Evolutionary conservation across 2,888 invertebrate genomes (phyloP).

Genomic region (Perithous albicinctus): DNA sequence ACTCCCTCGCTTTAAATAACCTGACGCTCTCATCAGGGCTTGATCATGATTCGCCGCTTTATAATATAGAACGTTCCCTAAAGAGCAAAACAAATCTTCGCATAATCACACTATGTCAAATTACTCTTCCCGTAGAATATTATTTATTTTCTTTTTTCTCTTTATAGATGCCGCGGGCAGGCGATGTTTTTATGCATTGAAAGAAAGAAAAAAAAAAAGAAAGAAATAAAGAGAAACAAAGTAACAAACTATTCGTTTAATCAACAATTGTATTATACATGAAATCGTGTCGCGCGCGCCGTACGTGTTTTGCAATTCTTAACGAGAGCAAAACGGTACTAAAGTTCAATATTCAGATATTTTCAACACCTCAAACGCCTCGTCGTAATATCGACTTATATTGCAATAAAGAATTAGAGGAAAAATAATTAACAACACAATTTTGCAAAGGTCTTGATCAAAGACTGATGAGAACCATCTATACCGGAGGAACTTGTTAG

Average conservation of each 20-base stretch:
- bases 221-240: too few species aligned
- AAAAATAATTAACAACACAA: conserved; percentile 30
- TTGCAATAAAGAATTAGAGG: conserved; percentile 46
- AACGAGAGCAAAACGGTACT: conserved; percentile 21
- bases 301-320: conserved; percentile 31
- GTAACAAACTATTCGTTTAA: conserved; percentile 20
- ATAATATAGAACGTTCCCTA: conserved; percentile 38
- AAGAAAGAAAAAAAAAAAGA: conserved; percentile 36
- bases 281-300: conserved; percentile 18
- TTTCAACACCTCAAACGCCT: conserved; percentile 31
- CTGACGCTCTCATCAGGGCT: conserved; percentile 68
- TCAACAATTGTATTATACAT: conserved; percentile 27
- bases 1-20: too few species aligned
- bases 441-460: conserved; percentile 61
- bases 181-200: conserved; percentile 42
- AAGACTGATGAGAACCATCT: conserved; percentile 63
- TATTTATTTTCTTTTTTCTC: conserved; percentile 40
- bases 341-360: conserved; percentile 38
- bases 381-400: conserved; percentile 37
- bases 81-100: conserved; percentile 17
- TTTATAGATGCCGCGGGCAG: conserved; percentile 42
- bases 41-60: conserved; percentile 63
- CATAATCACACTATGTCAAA: conserved; percentile 25
- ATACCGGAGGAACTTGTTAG: conserved; percentile 64
- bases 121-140: conserved; percentile 35